These are phyloP conservation scores for Drosophila nikananu DNA, from an alignment of 1,140 invertebrate species.

Conservation along the genomic window DNA sequence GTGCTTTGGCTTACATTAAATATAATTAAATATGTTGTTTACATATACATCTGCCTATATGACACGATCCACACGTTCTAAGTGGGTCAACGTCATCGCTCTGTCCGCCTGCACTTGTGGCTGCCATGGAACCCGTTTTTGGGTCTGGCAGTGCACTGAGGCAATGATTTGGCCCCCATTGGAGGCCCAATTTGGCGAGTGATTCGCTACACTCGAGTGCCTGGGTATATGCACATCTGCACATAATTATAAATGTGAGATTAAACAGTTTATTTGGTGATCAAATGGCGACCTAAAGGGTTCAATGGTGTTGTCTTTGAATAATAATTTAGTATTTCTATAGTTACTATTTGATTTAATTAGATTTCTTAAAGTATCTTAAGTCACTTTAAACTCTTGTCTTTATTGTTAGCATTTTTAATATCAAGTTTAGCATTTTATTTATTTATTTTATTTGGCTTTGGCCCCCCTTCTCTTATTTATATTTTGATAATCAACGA, in stretches of 20 bases:
- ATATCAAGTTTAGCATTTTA: too few species aligned
- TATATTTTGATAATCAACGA: background rate
- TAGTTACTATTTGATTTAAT: too few species aligned
- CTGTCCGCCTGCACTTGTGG: background rate
- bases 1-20: too few species aligned
- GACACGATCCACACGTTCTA: conserved; percentile 6
- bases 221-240: background rate
- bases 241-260: too few species aligned
- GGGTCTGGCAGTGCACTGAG: conserved; percentile 14
- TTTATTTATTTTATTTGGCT: too few species aligned
- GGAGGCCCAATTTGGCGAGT: conserved; percentile 24
- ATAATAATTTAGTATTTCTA: too few species aligned
- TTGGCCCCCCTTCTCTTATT: too few species aligned
- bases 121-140: conserved; percentile 36
- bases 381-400: too few species aligned
- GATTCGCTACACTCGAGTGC: conserved; percentile 2
- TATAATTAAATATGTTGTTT: background rate
- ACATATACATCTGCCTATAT: background rate
- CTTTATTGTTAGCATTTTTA: too few species aligned
- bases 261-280: background rate
- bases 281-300: background rate
- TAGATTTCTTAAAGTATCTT: too few species aligned
- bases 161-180: background rate
- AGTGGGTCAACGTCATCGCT: conserved; percentile 43
- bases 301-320: too few species aligned